Evolutionary conservation across 2,888 invertebrate genomes (phyloP), one percentile per base, ranked within the genome.

Genomic region (Agrochola litura): DNA sequence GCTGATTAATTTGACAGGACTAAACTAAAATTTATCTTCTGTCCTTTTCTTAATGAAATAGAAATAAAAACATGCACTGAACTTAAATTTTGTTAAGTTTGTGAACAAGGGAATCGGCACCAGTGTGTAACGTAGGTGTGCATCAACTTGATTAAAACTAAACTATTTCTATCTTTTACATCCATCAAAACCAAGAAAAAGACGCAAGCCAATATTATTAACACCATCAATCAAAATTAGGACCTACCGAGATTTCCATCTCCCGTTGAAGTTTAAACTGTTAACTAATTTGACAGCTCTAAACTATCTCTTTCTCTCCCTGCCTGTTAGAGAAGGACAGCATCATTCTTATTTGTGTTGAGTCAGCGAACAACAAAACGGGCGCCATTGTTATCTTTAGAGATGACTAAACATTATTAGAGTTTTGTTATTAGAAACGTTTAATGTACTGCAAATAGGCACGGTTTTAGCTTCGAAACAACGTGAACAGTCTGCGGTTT

Each of bases 381-480:
- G 58, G 37, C 52, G 78, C 65, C 60, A 63, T 46, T 77, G 81
- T 56, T 80, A 73, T 65, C 75, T 60, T 58, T 58, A 43, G 52
- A 81, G 82, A 81, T 79, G 73, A 68, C 84, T 81, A 66, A 73
- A 73, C 81, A 66, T 56, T 74, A 79, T 66, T 63, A 52, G 14
- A 64, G 75, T 60, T 58, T 67, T 80, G 77, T 68, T 73, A 80
- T 73, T 77, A 81, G 73, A 77, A 77, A 68, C 73, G 60, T 70
- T 81, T 60, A 71, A 85, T 83, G 70, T n/a, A 54, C 81, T 75
- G 64, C 81, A 79, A 86, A 78, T 83, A 83, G 73, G 73, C 76
- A 12, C 52, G 56, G 65, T 49, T 68, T 82, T 80, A 69, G 80
- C 76, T 71, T 25, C 19, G 22, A 46, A 64, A 70, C 60, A 65